phyloP scores from a whole-genome alignment of 2,888 invertebrate species.

The Ophion slaviceki region DNA sequence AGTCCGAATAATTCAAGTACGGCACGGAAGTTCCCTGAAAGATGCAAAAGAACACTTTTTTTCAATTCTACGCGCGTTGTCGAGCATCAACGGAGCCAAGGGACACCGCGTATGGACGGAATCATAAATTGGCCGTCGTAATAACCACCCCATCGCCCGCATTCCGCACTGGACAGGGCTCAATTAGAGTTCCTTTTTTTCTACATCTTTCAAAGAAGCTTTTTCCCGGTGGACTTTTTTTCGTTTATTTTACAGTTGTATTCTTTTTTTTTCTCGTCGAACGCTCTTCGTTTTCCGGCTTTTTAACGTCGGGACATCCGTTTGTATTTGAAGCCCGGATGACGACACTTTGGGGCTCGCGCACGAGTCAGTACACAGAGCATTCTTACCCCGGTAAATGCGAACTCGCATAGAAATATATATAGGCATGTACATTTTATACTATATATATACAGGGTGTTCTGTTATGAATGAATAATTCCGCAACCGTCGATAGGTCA shows the following conservation, averaged over 20 bases:
- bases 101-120: neutral
- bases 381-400: neutral
- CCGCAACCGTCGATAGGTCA: too few relatives aligned
- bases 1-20: neutral
- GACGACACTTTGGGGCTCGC: constrained; percentile 9
- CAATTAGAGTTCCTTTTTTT: constrained; percentile 2
- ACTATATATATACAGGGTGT: neutral
- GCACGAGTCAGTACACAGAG: constrained; percentile 7
- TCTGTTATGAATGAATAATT: neutral
- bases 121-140: neutral
- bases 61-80: neutral
- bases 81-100: neutral
- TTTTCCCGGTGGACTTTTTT: neutral
- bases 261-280: neutral
- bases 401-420: neutral
- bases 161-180: neutral
- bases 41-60: neutral
- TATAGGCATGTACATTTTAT: neutral
- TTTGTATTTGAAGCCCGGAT: constrained; percentile 5
- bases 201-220: neutral
- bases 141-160: neutral
- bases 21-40: neutral
- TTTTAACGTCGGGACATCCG: constrained; percentile 15
- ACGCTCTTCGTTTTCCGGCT: neutral
- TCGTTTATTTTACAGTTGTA: neutral